Evolutionary conservation across 2,113 vertebrate species (phyloP).

Genomic region (Lagopus leucura): DNA sequence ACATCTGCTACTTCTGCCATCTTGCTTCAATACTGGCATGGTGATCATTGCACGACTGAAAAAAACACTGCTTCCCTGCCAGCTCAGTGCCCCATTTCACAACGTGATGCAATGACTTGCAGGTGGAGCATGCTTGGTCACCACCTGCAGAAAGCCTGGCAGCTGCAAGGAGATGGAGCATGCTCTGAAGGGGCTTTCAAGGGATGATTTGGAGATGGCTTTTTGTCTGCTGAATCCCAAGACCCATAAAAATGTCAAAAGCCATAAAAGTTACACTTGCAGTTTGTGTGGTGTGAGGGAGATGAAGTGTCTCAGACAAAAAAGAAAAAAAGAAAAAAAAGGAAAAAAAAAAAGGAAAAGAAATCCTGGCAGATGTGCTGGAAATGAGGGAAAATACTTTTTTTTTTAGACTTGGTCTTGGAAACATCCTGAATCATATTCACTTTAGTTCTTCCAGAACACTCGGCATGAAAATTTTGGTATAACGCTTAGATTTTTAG

Average conservation of each 20-base stretch:
- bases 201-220: not conserved
- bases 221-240: not conserved
- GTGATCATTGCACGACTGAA: not conserved
- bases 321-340: not conserved
- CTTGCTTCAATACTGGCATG: not conserved
- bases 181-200: not conserved
- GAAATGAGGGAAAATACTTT: not conserved
- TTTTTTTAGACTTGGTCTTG: not conserved
- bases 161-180: not conserved
- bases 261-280: not conserved
- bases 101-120: fast-evolving
- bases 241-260: not conserved
- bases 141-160: not conserved
- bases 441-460: not conserved
- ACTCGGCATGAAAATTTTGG: not conserved
- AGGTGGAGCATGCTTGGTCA: not conserved
- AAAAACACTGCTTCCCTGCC: not conserved
- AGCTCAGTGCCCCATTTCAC: not conserved
- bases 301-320: not conserved
- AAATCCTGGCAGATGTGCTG: not conserved
- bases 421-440: not conserved
- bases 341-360: too few species aligned
- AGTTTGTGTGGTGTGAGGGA: not conserved
- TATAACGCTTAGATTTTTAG: not conserved
- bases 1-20: not conserved